Conservation (phyloP, 1,140 invertebrate genomes). For the Heliconius congener region DNA sequence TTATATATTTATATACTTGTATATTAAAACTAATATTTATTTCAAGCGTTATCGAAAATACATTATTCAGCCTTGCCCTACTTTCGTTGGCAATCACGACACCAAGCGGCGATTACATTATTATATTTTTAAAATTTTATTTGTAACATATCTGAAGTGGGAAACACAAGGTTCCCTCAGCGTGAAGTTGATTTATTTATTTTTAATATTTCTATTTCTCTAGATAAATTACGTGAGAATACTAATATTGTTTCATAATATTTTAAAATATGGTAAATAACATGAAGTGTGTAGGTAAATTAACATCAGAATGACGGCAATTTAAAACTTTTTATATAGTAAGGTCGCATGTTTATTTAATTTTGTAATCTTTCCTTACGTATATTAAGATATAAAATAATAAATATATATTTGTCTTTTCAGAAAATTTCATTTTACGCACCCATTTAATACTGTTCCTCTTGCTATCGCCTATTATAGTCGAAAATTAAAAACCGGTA, state of each 20-base stretch:
- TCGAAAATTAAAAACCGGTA: too few species aligned
- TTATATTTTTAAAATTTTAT: not conserved
- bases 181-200: too few species aligned
- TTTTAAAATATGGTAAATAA: not conserved
- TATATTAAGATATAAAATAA: too few species aligned
- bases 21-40: constrained; percentile 22
- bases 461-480: too few species aligned
- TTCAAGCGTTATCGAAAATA: constrained; percentile 26
- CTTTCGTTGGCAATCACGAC: constrained; percentile 18
- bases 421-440: too few species aligned
- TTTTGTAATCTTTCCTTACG: not conserved
- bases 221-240: not conserved
- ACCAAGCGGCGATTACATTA: constrained; percentile 16
- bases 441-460: too few species aligned
- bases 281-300: not conserved
- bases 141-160: not conserved
- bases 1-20: not conserved
- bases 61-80: constrained; percentile 25
- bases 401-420: too few species aligned
- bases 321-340: not conserved
- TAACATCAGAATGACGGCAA: not conserved
- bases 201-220: not conserved
- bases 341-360: not conserved
- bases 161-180: too few species aligned
- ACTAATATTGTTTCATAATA: not conserved